Evolutionary conservation across 2,797 vertebrate genomes (phyloP), one percentile per base, ranked within the genome.

Genomic region (Thripadectes ignobilis): DNA sequence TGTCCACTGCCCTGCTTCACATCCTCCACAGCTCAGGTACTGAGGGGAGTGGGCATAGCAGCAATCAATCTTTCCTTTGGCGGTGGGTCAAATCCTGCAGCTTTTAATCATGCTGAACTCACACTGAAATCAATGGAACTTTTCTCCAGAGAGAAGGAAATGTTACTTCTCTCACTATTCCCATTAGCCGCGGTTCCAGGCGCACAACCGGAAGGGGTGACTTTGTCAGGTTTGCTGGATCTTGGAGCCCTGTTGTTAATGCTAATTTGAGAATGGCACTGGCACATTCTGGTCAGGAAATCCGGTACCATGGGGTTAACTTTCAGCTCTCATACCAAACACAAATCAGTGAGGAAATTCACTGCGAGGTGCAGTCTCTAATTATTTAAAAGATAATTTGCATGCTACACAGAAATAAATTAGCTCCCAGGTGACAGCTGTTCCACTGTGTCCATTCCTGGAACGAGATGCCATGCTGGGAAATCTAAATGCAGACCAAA

Each of bases 341-440:
- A 5, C 78, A 95, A 95, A 94, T 93, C 92, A 88, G 85, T 39
- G 93, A 96, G 95, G 94, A 96, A 96, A 97, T 90, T 89, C 93
- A 93, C 71, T 89, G 94, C 92, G 95, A 91, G 89, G 84, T 90
- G 75, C 82, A 92, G 69, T 43, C 45, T 93, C 94, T 96, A 91
- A 95, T 97, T 94, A 96, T 94, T 97, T 96, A 93, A 96, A 95
- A 97, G 92, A 84, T 61, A 88, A 97, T 97, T 96, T 97, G 95
- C 93, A 96, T 97, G 96, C 75, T 88, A 77, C 94, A 77, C 91
- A 92, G 93, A 96, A 96, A 76, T 95, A 97, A 97, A 97, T 96
- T 85, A 96, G 96, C 85, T 97, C 96, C 94, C 92, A 95, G 96
- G 94, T 97, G 96, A 95, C 96, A 95, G 94, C 92, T 94, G 92